A percentile compares a stretch with the other conserved stretches of the same genome.
phyloP scores from a whole-genome alignment of 2,888 invertebrate genomes.

The Yponomeuta evonymella region DNA sequence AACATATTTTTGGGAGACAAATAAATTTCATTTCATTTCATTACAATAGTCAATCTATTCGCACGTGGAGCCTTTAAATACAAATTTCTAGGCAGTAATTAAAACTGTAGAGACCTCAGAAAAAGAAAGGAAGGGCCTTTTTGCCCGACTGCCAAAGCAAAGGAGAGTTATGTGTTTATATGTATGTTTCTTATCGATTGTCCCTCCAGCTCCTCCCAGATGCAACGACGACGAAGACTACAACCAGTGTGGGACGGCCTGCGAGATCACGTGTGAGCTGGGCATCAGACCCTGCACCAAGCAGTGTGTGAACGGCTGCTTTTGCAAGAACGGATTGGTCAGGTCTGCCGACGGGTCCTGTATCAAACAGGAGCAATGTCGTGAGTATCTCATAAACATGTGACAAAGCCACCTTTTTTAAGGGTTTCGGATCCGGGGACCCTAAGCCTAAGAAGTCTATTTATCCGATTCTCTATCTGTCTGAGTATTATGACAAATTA shows the following conservation, averaged over 20 bases:
- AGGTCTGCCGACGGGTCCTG: slow-evolving; percentile 18
- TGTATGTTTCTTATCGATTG: neutral
- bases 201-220: slow-evolving; percentile 5
- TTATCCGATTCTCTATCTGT: too few species aligned
- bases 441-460: too few species aligned
- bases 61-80: neutral
- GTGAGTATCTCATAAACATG: slow-evolving; percentile 10
- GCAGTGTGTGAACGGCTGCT: slow-evolving; percentile 17
- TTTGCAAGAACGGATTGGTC: slow-evolving; percentile 18
- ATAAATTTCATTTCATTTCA: too few species aligned
- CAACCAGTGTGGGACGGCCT: slow-evolving; percentile 16
- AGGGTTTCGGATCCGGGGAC: too few species aligned
- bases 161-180: neutral
- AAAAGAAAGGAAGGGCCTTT: too few species aligned
- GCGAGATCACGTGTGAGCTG: neutral
- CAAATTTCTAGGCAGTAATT: neutral
- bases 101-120: too few species aligned
- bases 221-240: slow-evolving; percentile 15
- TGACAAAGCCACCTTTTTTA: too few species aligned
- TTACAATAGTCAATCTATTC: too few species aligned
- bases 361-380: slow-evolving; percentile 14
- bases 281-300: slow-evolving; percentile 10
- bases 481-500: too few species aligned
- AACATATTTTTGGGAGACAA: too few species aligned
- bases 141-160: too few species aligned